These are phyloP conservation scores for Parazoanthus atlanticus DNA, from an alignment of 92 coral and sea anemone genomes.

Conservation along the genomic window DNA sequence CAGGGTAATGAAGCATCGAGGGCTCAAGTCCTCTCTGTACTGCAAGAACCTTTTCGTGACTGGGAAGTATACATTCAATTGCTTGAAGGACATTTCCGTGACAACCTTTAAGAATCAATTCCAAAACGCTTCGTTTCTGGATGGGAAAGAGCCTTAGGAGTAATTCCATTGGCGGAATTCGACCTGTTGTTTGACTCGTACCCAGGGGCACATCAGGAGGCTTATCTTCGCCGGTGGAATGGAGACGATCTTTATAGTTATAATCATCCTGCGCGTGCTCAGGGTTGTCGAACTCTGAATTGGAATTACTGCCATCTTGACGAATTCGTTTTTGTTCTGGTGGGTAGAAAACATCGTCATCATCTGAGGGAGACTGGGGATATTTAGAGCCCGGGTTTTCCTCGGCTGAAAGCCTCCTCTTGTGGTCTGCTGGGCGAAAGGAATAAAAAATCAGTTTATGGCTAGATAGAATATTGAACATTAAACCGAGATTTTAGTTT, in stretches of 20 bases:
- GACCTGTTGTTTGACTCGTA: conserved; percentile 35
- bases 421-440: conserved; percentile 17
- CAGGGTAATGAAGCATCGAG: conserved; percentile 56
- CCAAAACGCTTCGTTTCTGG: conserved; percentile 91
- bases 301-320: conserved; percentile 45
- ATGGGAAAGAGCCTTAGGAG: conserved; percentile 92
- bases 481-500: no score
- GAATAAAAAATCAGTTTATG: neutral
- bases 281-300: conserved; percentile 42
- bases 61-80: conserved; percentile 92
- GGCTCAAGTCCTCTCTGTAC: conserved; percentile 64
- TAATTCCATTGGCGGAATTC: conserved; percentile 82
- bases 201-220: neutral
- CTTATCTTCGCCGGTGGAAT: conserved; percentile 11
- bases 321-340: conserved; percentile 31
- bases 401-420: conserved; percentile 19
- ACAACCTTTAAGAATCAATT: conserved; percentile 92
- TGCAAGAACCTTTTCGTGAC: conserved; percentile 93
- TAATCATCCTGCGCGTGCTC: conserved; percentile 43
- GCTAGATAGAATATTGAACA: no score
- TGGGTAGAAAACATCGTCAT: conserved; percentile 74
- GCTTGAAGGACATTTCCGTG: conserved; percentile 87
- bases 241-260: conserved; percentile 22
- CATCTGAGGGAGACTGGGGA: conserved; percentile 70
- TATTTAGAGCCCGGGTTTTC: conserved; percentile 42